A percentile compares a stretch with the other conserved stretches of the same genome.
Evolutionary conservation across 2,797 vertebrate species (phyloP).

Genomic region (Cynopterus sphinx): DNA sequence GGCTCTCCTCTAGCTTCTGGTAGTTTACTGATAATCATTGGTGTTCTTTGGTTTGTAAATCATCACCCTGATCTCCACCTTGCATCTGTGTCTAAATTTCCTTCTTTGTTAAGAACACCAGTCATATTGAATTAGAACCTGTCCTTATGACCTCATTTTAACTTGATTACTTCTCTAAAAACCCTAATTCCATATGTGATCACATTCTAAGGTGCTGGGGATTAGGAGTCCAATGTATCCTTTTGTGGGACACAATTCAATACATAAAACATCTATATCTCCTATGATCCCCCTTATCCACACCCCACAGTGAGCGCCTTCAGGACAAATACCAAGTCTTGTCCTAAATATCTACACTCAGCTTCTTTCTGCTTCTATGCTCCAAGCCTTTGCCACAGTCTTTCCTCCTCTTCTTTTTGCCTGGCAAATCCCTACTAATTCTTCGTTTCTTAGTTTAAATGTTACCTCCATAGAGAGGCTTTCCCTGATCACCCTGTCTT

Average conservation of each 20-base stretch:
- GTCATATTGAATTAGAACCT: background rate
- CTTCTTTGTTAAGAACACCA: background rate
- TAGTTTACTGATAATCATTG: background rate
- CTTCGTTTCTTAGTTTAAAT: conserved; percentile 28
- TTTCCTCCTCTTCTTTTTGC: background rate
- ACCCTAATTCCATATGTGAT: background rate
- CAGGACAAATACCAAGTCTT: background rate
- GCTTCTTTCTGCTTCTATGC: background rate
- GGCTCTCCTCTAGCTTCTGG: background rate
- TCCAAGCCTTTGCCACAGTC: background rate
- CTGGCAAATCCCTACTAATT: background rate
- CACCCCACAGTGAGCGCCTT: background rate
- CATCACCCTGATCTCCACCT: background rate
- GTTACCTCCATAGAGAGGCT: background rate
- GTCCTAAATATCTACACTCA: background rate
- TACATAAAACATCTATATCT: background rate
- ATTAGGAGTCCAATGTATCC: background rate
- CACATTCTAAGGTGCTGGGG: background rate
- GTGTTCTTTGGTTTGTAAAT: background rate
- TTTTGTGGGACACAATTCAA: background rate
- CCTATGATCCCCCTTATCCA: background rate
- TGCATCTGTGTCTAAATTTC: background rate
- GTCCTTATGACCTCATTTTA: background rate
- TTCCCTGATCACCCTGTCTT: background rate
- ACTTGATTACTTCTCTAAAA: background rate